phyloP scores from a whole-genome alignment of 2,113 vertebrate genomes.

The Seriola dumerili region DNA sequence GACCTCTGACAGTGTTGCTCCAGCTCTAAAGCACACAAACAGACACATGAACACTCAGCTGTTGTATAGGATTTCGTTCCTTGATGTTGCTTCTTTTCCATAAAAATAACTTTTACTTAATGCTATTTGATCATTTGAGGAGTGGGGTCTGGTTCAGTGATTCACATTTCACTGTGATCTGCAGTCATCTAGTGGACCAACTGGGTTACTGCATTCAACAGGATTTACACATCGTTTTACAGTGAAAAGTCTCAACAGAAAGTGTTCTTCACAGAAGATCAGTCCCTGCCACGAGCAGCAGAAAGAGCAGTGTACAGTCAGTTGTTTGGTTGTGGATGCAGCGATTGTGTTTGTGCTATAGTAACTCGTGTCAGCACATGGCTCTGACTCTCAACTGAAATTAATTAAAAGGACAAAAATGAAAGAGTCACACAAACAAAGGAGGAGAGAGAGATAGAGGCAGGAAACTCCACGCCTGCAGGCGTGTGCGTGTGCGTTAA shows the following conservation, averaged over 20 bases:
- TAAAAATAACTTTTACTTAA: not conserved
- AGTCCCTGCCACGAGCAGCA: not conserved
- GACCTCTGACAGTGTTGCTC: not conserved
- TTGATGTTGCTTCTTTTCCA: not conserved
- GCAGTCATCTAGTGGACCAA: conserved; percentile 13
- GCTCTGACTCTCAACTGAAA: not conserved
- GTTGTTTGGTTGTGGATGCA: conserved; percentile 12
- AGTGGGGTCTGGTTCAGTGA: not conserved
- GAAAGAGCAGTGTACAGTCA: too few species aligned
- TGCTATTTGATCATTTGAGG: too few species aligned
- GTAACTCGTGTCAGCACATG: not conserved
- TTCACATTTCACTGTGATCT: not conserved
- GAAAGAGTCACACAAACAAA: conserved; percentile 13
- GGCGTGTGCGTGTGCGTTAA: not conserved
- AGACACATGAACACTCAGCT: not conserved
- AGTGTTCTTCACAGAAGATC: not conserved
- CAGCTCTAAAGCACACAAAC: not conserved
- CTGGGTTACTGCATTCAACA: not conserved
- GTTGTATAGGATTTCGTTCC: not conserved
- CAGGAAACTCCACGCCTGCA: conserved; percentile 24
- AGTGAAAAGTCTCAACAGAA: not conserved
- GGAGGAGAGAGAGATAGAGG: not conserved
- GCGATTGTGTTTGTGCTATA: not conserved
- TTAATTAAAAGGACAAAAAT: conserved; percentile 23
- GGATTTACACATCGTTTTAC: not conserved